Conservation (phyloP, 2,888 invertebrate genomes). For the Spicauda simplicius region DNA sequence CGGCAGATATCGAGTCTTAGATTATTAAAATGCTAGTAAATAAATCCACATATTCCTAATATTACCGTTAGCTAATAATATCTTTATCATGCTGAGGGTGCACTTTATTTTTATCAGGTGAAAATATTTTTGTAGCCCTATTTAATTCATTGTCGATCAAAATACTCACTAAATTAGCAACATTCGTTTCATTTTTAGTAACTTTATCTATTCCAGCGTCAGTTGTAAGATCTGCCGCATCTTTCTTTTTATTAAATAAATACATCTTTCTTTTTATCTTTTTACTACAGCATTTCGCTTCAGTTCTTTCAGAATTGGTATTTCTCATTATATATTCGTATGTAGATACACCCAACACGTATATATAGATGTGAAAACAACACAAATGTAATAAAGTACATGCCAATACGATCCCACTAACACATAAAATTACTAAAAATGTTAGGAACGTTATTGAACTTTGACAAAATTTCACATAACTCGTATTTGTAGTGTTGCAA, state of each 20-base stretch:
- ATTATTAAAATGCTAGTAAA: too few relatives aligned
- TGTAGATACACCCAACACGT: constrained; percentile 92
- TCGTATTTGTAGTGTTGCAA: constrained; percentile 55
- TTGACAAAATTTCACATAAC: constrained; percentile 57
- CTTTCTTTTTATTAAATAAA: constrained; percentile 37
- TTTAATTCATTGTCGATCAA: constrained; percentile 67
- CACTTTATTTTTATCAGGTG: constrained; percentile 71
- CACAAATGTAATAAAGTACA: constrained; percentile 92
- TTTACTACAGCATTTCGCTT: constrained; percentile 52
- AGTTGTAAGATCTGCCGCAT: constrained; percentile 8
- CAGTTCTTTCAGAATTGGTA: constrained; percentile 52
- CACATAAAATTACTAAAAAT: constrained; percentile 84
- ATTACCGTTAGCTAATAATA: constrained; percentile 44
- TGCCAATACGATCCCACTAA: constrained; percentile 90
- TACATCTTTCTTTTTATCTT: constrained; percentile 48
- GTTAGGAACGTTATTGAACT: constrained; percentile 66
- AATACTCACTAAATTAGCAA: constrained; percentile 61
- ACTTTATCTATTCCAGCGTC: constrained; percentile 3
- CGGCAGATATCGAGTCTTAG: too few relatives aligned
- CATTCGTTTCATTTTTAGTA: constrained; percentile 37
- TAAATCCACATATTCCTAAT: too few relatives aligned
- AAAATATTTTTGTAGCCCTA: constrained; percentile 65
- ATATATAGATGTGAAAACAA: constrained; percentile 95
- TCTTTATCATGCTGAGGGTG: constrained; percentile 62
- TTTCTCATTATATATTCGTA: constrained; percentile 91